Percentiles rank a stretch among this genome's conserved stretches.
Conservation (phyloP, 2,888 invertebrate genomes). For the Metellina segmentata region DNA sequence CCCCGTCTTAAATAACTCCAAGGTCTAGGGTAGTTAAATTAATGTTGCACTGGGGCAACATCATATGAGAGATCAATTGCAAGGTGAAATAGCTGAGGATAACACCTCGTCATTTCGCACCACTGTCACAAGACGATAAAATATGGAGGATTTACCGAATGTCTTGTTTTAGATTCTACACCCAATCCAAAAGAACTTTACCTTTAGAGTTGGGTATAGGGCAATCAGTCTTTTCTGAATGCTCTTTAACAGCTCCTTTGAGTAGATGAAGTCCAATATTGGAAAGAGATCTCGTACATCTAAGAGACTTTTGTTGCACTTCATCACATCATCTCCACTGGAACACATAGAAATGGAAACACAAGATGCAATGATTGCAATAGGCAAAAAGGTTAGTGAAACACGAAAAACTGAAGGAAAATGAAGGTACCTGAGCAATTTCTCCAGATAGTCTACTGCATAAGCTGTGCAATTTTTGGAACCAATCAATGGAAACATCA, state of each 20-base stretch:
- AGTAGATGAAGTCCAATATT: conserved; percentile 80
- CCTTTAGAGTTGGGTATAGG: conserved; percentile 81
- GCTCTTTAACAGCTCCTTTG: conserved; percentile 79
- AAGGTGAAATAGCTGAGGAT: too few relatives aligned
- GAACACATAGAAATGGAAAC: not conserved
- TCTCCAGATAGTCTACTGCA: conserved; percentile 81
- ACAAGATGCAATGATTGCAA: not conserved
- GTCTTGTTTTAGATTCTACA: too few relatives aligned
- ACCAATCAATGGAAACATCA: conserved; percentile 81
- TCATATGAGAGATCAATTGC: too few relatives aligned
- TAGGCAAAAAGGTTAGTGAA: not conserved
- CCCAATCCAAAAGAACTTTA: conserved; percentile 69
- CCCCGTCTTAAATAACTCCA: too few relatives aligned
- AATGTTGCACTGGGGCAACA: too few relatives aligned
- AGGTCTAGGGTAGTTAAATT: too few relatives aligned
- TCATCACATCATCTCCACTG: conserved; percentile 35
- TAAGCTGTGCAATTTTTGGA: conserved; percentile 80
- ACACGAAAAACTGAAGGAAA: not conserved
- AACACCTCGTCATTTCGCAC: too few relatives aligned
- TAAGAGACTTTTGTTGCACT: conserved; percentile 78
- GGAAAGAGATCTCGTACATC: conserved; percentile 81
- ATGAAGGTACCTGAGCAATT: conserved; percentile 79
- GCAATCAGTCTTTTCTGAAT: conserved; percentile 80
- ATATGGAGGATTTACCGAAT: too few relatives aligned
- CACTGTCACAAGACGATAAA: too few relatives aligned